Evolutionary conservation across 2,797 vertebrate genomes (phyloP).

Genomic region (Hydrocynus forskahlii): DNA sequence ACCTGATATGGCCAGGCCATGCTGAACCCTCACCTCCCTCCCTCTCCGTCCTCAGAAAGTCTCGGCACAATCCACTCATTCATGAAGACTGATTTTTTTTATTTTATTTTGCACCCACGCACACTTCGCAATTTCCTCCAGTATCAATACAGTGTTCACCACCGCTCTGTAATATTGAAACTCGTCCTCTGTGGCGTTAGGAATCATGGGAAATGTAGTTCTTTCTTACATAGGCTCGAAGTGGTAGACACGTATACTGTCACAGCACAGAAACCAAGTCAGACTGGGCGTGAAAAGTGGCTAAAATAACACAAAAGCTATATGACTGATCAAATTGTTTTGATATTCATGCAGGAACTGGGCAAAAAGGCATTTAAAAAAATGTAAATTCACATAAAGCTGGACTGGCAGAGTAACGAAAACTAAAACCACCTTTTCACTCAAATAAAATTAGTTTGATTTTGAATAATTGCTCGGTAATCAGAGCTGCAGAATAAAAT

Average conservation of each 20-base stretch:
- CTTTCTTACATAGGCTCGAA: background rate
- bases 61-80: conserved; percentile 33
- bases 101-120: background rate
- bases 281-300: background rate
- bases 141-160: too few relatives aligned
- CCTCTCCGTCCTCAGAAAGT: conserved; percentile 37
- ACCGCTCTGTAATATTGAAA: conserved; percentile 15
- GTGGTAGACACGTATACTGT: background rate
- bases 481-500: too few relatives aligned
- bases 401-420: too few relatives aligned
- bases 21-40: conserved; percentile 67
- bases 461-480: too few relatives aligned
- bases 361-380: too few relatives aligned
- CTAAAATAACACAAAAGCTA: background rate
- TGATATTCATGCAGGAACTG: too few relatives aligned
- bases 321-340: too few relatives aligned
- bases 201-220: conserved; percentile 59
- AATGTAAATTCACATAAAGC: too few relatives aligned
- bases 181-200: background rate
- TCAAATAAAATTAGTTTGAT: too few relatives aligned
- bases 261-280: background rate
- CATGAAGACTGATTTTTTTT: too few relatives aligned
- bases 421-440: too few relatives aligned
- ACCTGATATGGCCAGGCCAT: conserved; percentile 71
- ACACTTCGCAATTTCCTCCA: background rate